Evolutionary conservation across 2,888 invertebrate genomes (phyloP).

Genomic region (Rhagonycha lutea): DNA sequence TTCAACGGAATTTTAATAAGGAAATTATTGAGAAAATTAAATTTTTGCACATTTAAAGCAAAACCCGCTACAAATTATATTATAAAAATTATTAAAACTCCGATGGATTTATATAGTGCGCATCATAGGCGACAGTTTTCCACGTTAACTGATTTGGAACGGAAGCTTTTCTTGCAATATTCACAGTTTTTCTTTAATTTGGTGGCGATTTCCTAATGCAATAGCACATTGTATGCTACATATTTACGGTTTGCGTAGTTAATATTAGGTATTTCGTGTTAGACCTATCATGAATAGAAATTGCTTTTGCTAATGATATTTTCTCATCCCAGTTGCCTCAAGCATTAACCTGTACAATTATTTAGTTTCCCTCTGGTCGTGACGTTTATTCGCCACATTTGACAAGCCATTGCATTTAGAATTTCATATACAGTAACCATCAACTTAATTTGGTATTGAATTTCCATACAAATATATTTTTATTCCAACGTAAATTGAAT

Average conservation of each 20-base stretch:
- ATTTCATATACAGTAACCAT: background rate
- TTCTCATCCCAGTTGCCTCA: slow-evolving; percentile 12
- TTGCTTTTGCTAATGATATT: slow-evolving; percentile 25
- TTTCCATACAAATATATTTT: background rate
- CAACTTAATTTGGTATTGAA: background rate
- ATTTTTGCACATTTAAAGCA: too few relatives aligned
- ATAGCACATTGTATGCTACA: background rate
- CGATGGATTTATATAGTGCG: too few relatives aligned
- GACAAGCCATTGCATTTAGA: background rate
- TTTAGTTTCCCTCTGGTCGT: slow-evolving; percentile 30
- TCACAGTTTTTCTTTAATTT: background rate
- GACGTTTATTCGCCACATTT: slow-evolving; percentile 25
- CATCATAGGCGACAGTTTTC: too few relatives aligned
- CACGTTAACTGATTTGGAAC: background rate
- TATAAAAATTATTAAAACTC: too few relatives aligned
- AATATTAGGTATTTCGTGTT: slow-evolving; percentile 12
- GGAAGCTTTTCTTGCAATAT: background rate
- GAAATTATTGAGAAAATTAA: background rate
- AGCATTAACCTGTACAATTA: slow-evolving; percentile 28
- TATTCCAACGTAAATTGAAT: background rate
- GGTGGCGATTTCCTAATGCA: background rate
- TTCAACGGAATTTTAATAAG: background rate
- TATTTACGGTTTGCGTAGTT: slow-evolving; percentile 7
- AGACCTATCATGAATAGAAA: slow-evolving; percentile 28
- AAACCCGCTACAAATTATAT: too few relatives aligned